Conservation (phyloP, 1,140 invertebrate genomes). For the Pogonomyrmex barbatus region DNA sequence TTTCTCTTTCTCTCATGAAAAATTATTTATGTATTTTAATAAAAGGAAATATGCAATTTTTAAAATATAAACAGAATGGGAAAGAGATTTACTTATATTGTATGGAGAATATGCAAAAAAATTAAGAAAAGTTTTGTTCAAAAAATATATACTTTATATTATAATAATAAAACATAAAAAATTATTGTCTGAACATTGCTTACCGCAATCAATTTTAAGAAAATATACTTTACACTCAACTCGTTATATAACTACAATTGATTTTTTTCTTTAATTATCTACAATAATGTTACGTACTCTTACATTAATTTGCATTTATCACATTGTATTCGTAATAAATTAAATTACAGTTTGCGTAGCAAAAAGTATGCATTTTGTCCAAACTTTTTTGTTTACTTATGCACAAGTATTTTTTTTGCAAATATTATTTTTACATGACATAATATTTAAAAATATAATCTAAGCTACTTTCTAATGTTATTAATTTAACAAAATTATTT, state of each 20-base stretch:
- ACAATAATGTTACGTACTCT: not conserved
- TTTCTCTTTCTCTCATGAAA: conserved; percentile 5
- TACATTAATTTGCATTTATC: not conserved
- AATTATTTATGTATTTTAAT: conserved; percentile 65
- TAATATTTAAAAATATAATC: not conserved
- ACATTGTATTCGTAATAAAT: not conserved
- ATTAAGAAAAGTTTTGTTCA: not conserved
- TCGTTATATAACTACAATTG: not conserved
- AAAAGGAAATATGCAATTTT: conserved; percentile 29
- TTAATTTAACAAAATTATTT: not conserved
- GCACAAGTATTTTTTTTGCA: not conserved
- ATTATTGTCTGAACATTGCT: not conserved
- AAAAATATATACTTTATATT: not conserved
- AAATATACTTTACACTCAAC: not conserved
- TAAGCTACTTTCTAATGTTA: not conserved
- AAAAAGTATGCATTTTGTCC: not conserved
- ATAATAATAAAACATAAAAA: not conserved
- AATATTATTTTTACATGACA: not conserved
- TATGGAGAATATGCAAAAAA: conserved; percentile 8
- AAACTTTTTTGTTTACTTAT: not conserved
- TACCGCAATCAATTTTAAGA: not conserved
- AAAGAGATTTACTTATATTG: not conserved
- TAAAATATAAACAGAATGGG: not conserved
- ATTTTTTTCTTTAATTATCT: not conserved
- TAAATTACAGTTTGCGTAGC: no score